A percentile compares a stretch with the other conserved stretches of the same genome.
phyloP scores from a whole-genome alignment of 2,113 vertebrate species.

The Dromiciops gliroides region DNA sequence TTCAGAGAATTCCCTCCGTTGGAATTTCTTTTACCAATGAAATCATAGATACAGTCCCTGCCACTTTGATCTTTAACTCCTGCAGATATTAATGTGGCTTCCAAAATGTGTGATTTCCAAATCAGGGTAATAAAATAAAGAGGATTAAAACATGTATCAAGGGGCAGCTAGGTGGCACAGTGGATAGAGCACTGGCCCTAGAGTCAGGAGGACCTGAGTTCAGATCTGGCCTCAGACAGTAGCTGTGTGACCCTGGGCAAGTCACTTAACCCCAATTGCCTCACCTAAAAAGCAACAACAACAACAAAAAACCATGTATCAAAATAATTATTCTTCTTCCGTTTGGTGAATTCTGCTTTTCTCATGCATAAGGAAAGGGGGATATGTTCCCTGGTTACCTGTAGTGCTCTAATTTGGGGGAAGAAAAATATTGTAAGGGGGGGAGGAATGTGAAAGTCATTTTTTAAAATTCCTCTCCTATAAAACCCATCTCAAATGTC shows the following conservation, averaged over 20 bases:
- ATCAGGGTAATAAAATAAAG: constrained; percentile 28
- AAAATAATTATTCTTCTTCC: constrained; percentile 43
- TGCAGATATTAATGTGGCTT: background rate
- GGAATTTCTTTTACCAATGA: background rate
- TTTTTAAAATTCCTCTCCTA: background rate
- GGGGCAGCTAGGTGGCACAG: too few relatives aligned
- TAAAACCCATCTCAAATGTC: background rate
- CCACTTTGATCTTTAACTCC: background rate
- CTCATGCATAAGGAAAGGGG: constrained; percentile 2
- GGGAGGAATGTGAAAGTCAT: background rate
- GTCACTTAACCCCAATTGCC: too few relatives aligned
- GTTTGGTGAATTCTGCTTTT: constrained; percentile 16
- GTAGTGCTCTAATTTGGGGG: background rate
- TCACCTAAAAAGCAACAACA: too few relatives aligned
- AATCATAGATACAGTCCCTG: background rate
- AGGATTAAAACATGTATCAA: constrained; percentile 25
- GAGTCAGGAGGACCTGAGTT: too few relatives aligned
- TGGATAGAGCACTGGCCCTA: too few relatives aligned
- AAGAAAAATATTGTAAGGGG: background rate
- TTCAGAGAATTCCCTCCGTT: background rate
- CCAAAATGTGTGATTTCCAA: constrained; percentile 30
- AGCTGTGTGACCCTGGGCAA: too few relatives aligned
- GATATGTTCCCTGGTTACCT: background rate
- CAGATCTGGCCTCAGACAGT: too few relatives aligned
- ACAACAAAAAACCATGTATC: constrained; percentile 46